A percentile compares a stretch with the other conserved stretches of the same genome.
Evolutionary conservation across 2,797 vertebrate species (phyloP).

Genomic region (Sebastes iracundus): DNA sequence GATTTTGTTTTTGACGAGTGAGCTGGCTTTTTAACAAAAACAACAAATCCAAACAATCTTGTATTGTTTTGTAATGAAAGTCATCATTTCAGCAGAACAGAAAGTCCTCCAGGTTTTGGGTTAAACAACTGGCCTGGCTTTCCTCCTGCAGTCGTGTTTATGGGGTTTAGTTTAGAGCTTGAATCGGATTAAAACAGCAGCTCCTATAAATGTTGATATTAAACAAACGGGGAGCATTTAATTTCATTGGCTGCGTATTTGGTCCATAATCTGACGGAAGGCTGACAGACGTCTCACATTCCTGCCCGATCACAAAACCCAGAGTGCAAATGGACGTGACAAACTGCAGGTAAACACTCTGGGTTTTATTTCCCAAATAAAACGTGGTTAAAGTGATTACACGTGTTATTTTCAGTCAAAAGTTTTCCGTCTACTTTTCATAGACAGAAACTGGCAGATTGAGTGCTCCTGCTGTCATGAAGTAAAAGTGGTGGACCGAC

Average conservation of each 20-base stretch:
- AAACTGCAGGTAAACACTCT: conserved; percentile 20
- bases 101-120: no score
- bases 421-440: conserved; percentile 12
- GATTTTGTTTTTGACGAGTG: no score
- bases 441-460: conserved; percentile 6
- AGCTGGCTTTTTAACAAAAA: no score
- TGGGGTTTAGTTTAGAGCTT: conserved; percentile 37
- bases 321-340: conserved; percentile 1
- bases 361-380: conserved; percentile 27
- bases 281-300: conserved; percentile 18
- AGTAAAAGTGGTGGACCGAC: no score
- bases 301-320: not conserved
- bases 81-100: no score
- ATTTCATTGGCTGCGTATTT: not conserved
- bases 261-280: not conserved
- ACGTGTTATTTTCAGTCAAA: not conserved
- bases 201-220: conserved; percentile 22
- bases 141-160: conserved; percentile 19
- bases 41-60: no score
- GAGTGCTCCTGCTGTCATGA: not conserved
- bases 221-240: conserved; percentile 30
- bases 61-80: no score
- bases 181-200: conserved; percentile 31
- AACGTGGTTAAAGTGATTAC: conserved; percentile 4
- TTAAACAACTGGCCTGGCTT: not conserved